A percentile compares a stretch with the other conserved stretches of the same genome.
Conservation (phyloP, 1,140 invertebrate species). For the Schlechtendalia chinensis region DNA sequence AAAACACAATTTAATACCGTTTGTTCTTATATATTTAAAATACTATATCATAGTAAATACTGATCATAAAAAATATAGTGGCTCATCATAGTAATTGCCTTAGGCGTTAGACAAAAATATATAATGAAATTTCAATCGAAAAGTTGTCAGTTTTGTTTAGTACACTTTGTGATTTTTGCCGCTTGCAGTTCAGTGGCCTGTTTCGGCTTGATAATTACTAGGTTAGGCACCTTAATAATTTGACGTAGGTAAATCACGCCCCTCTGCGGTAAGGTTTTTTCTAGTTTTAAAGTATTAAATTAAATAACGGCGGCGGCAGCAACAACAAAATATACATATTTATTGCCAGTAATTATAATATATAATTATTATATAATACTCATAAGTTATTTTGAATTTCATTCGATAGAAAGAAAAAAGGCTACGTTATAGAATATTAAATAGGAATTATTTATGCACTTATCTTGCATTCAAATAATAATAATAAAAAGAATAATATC, state of each 20-base stretch:
- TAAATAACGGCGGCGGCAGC: slow-evolving; percentile 14
- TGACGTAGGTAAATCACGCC: slow-evolving; percentile 18
- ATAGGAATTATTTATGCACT: no score
- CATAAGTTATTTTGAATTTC: slow-evolving; percentile 24
- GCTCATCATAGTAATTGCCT: slow-evolving; percentile 7
- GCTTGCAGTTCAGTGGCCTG: slow-evolving; percentile 24
- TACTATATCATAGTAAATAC: not conserved
- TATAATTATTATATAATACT: no score
- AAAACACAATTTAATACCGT: no score
- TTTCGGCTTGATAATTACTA: slow-evolving; percentile 41
- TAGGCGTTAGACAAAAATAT: not conserved
- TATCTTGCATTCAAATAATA: no score
- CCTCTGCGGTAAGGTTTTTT: not conserved
- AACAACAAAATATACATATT: slow-evolving; percentile 35
- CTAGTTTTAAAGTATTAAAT: slow-evolving; percentile 20
- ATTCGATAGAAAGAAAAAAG: not conserved
- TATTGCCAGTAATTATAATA: slow-evolving; percentile 39
- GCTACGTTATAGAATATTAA: not conserved
- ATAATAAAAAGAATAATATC: not conserved
- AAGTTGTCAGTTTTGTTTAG: slow-evolving; percentile 33
- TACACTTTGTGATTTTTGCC: slow-evolving; percentile 35
- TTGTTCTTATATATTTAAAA: not conserved
- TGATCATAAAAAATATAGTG: not conserved
- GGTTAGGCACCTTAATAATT: slow-evolving; percentile 37
- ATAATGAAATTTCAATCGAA: slow-evolving; percentile 29